These are phyloP conservation scores for Salvelinus sp. DNA, from an alignment of 2,113 vertebrate genomes.

Conservation along the genomic window DNA sequence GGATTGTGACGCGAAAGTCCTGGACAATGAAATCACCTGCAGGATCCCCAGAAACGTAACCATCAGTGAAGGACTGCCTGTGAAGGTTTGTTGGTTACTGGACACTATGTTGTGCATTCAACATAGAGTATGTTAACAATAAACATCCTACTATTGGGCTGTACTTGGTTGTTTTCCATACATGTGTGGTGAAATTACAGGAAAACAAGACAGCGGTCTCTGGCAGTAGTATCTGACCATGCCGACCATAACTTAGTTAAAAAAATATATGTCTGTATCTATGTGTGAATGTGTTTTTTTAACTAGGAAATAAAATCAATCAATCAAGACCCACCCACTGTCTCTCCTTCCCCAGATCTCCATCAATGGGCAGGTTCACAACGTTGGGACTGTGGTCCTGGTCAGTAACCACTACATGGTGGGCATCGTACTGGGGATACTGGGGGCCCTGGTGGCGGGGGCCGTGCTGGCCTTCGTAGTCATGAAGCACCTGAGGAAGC, in stretches of 20 bases:
- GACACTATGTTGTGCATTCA: background rate
- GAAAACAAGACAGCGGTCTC: background rate
- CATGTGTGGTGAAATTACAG: background rate
- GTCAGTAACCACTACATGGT: conserved; percentile 74
- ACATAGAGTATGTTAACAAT: background rate
- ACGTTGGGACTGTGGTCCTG: conserved; percentile 79
- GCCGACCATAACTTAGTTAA: too few species aligned
- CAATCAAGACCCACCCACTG: too few species aligned
- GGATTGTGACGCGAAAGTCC: conserved; percentile 82
- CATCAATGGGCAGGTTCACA: conserved; percentile 77
- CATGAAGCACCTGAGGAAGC: conserved; percentile 77
- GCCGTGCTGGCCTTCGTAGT: conserved; percentile 69
- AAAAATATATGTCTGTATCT: too few species aligned
- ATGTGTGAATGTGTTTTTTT: too few species aligned
- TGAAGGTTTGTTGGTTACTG: conserved; percentile 75
- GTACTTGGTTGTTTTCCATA: background rate
- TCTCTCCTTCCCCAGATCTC: conserved; percentile 61
- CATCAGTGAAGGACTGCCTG: conserved; percentile 66
- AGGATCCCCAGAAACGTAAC: conserved; percentile 78
- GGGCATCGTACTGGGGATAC: conserved; percentile 75
- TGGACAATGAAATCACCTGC: conserved; percentile 87
- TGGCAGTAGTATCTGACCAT: conserved; percentile 2
- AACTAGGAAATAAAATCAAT: too few species aligned
- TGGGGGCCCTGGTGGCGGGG: conserved; percentile 74
- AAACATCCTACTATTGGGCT: background rate